phyloP scores from a whole-genome alignment of 2,888 invertebrate species.

The Anaspis maculata region DNA sequence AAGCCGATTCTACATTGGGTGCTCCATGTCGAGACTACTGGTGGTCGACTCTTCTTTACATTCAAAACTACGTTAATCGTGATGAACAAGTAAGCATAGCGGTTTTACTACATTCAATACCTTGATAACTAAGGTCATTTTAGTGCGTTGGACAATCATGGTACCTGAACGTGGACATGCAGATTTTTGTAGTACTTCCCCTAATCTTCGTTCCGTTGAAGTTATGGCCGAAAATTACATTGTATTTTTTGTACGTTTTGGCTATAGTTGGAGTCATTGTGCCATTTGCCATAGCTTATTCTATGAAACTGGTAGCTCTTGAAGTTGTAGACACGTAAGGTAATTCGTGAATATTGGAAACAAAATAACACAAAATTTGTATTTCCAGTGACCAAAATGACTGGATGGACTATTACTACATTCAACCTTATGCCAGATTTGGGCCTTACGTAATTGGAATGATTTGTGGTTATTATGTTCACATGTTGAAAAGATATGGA shows the following conservation, averaged over 20 bases:
- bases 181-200: slow-evolving; percentile 9
- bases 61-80: slow-evolving; percentile 9
- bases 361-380: too few species aligned
- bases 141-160: slow-evolving; percentile 12
- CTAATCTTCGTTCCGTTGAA: slow-evolving; percentile 4
- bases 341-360: too few species aligned
- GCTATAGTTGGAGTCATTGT: neutral
- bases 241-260: neutral
- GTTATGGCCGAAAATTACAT: slow-evolving; percentile 2
- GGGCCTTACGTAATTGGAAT: slow-evolving; percentile 11
- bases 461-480: slow-evolving; percentile 9
- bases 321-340: too few species aligned
- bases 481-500: slow-evolving; percentile 7
- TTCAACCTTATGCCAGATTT: slow-evolving; percentile 9
- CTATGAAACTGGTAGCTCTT: neutral
- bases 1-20: slow-evolving; percentile 2
- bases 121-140: neutral
- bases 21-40: slow-evolving; percentile 7
- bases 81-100: slow-evolving; percentile 4
- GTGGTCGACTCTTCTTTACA: slow-evolving; percentile 9
- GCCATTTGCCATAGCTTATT: neutral
- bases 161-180: slow-evolving; percentile 12
- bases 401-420: slow-evolving; percentile 4
- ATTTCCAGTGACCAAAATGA: neutral
- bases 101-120: neutral